Percentiles rank a stretch among this genome's conserved stretches.
Conservation (phyloP, 2,797 vertebrate species). For the Microcaecilia unicolor region DNA sequence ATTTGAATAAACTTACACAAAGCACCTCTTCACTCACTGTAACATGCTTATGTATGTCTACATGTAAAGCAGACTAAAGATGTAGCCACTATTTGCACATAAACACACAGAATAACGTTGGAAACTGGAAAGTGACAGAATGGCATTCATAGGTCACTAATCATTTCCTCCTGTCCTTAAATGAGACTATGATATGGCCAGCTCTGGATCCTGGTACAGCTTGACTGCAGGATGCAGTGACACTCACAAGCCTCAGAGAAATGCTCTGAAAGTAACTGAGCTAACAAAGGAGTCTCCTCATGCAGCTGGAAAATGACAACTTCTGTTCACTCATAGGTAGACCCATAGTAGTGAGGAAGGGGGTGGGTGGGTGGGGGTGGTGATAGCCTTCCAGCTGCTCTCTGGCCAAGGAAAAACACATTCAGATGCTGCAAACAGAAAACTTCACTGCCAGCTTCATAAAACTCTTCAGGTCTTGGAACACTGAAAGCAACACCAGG, state of each 20-base stretch:
- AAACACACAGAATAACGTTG: conserved; percentile 33
- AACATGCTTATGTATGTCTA: conserved; percentile 49
- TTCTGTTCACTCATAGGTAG: conserved; percentile 1
- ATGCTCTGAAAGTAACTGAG: conserved; percentile 32
- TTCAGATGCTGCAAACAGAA: too few relatives aligned
- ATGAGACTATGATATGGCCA: conserved; percentile 63
- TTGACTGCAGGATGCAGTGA: conserved; percentile 55
- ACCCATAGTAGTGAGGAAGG: too few relatives aligned
- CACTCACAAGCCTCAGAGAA: conserved; percentile 43
- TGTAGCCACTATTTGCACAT: conserved; percentile 44
- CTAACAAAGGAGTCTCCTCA: conserved; percentile 32
- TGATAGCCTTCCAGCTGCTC: conserved; percentile 17
- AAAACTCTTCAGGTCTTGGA: conserved; percentile 1
- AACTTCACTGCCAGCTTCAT: conserved; percentile 24
- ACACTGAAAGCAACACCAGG: too few relatives aligned
- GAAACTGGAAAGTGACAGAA: conserved; percentile 44
- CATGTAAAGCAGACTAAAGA: conserved; percentile 52
- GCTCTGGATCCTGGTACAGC: conserved; percentile 61
- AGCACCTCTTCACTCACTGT: conserved; percentile 48
- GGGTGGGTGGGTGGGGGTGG: too few relatives aligned
- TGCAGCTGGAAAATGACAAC: conserved; percentile 7
- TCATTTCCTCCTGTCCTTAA: conserved; percentile 57
- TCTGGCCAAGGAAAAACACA: too few relatives aligned
- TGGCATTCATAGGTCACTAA: conserved; percentile 55
- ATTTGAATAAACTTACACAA: conserved; percentile 34